Evolutionary conservation across 2,797 vertebrate species (phyloP), one percentile per base, ranked within the genome.

Genomic region (Acanthurus leucopareius): DNA sequence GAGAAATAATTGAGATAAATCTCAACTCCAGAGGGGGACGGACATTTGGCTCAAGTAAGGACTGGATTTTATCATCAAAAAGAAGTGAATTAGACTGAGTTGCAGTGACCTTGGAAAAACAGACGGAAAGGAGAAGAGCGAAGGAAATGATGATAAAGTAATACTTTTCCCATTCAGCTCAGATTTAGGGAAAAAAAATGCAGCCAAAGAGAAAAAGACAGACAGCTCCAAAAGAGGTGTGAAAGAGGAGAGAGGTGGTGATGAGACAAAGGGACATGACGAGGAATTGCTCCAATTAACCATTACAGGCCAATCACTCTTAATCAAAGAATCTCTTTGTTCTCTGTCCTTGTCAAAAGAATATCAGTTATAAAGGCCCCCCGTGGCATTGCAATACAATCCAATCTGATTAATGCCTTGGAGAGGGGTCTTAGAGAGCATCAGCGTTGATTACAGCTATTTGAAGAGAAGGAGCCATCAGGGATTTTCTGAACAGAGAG

Each of bases 1-100:
- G 79, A 80, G 75, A 78, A 89, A 89, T 93, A 92, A 93, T 90
- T 91, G 89, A 91, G 91, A 93, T 93, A 93, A 91, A 93, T 92
- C 86, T 88, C 73, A 72, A 80, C 84, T 86, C 82, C 69, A 51
- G 22, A 54, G 81, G 82, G 86, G 79, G 84, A 86, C 1, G 69
- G 89, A 93, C 91, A 87, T 84, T 92, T 91, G 85, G 84, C 84
- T 85, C 60, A 85, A 89, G 84, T 80, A 79, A 77, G 80, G 73
- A 80, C 69, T 77, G 84, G 88, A 86, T 91, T 92, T 91, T 87
- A 90, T 86, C 73, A 83, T 92, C 78, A 92, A 90, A 91, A 83
- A 79, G 88, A 91, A 89, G 82, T 67, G 82, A 92, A 90, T 90
- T 77, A 92, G 81, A 83, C 64, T 35, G 76, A 85, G 84, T 84